Evolutionary conservation across 1,140 invertebrate species (phyloP).

Genomic region (Heliothis virescens): DNA sequence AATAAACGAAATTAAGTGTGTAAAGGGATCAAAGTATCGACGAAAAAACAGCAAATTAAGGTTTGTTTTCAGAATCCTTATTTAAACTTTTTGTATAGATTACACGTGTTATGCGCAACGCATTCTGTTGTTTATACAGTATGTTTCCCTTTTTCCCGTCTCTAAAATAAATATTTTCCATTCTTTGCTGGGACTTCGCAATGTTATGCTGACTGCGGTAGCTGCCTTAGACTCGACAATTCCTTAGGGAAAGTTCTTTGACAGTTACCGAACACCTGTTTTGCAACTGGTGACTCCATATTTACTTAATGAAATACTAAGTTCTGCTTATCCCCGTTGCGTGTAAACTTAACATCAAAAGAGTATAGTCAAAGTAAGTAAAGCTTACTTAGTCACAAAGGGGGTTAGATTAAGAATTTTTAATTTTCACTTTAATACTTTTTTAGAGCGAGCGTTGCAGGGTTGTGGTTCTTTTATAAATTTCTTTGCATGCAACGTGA

Average conservation of each 20-base stretch:
- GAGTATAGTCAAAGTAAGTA: background rate
- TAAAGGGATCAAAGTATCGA: too few species aligned
- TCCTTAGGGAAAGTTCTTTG: constrained; percentile 14
- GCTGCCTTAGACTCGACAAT: background rate
- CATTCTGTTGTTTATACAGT: too few species aligned
- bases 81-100: too few species aligned
- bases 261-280: constrained; percentile 6
- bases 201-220: too few species aligned
- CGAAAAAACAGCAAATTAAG: too few species aligned
- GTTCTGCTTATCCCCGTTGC: background rate
- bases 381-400: constrained; percentile 20
- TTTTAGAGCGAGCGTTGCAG: background rate
- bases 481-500: constrained; percentile 2
- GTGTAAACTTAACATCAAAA: constrained; percentile 13
- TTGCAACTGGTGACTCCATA: background rate
- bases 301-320: constrained; percentile 28
- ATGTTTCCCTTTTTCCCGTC: too few species aligned
- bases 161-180: background rate
- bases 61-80: too few species aligned
- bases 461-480: constrained; percentile 1
- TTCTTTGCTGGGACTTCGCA: background rate
- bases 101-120: too few species aligned
- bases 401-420: background rate
- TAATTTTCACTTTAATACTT: constrained; percentile 25
- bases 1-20: too few species aligned